A percentile compares a stretch with the other conserved stretches of the same genome.
Evolutionary conservation across 2,888 invertebrate genomes (phyloP).

Genomic region (Hirtodrosophila histrioides): DNA sequence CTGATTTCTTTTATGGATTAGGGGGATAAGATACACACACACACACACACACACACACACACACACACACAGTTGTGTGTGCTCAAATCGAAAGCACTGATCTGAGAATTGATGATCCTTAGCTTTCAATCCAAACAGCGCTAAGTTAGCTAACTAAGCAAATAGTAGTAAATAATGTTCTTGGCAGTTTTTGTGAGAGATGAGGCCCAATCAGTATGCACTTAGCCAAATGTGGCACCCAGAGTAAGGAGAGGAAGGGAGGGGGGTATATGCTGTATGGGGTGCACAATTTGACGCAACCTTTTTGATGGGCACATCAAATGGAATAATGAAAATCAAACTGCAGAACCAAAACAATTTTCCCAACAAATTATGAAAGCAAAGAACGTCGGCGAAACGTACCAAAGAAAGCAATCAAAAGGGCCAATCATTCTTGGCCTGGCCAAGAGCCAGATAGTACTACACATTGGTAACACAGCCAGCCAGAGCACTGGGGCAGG

Average conservation of each 20-base stretch:
- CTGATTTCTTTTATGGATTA: background rate
- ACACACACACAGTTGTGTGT: background rate
- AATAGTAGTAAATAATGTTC: background rate
- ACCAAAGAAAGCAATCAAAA: slow-evolving; percentile 59
- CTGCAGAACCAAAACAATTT: slow-evolving; percentile 56
- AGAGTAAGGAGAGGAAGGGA: slow-evolving; percentile 4
- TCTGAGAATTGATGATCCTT: background rate
- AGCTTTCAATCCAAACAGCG: no score
- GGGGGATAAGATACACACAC: background rate
- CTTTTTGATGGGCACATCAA: slow-evolving; percentile 11
- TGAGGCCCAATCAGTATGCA: slow-evolving; percentile 6
- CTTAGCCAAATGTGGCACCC: slow-evolving; percentile 13
- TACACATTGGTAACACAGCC: background rate
- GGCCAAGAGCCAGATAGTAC: background rate
- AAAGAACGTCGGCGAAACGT: slow-evolving; percentile 21
- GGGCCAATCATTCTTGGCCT: slow-evolving; percentile 54
- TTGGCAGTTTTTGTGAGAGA: background rate
- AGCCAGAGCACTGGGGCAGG: slow-evolving; percentile 33
- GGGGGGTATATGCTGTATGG: background rate
- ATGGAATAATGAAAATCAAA: slow-evolving; percentile 52
- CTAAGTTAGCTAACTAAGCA: background rate
- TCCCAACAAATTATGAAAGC: slow-evolving; percentile 57
- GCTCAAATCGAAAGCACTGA: background rate
- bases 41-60: background rate
- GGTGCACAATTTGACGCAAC: slow-evolving; percentile 36